Evolutionary conservation across 2,797 vertebrate species (phyloP).

Genomic region (Halcyon leucocephala): DNA sequence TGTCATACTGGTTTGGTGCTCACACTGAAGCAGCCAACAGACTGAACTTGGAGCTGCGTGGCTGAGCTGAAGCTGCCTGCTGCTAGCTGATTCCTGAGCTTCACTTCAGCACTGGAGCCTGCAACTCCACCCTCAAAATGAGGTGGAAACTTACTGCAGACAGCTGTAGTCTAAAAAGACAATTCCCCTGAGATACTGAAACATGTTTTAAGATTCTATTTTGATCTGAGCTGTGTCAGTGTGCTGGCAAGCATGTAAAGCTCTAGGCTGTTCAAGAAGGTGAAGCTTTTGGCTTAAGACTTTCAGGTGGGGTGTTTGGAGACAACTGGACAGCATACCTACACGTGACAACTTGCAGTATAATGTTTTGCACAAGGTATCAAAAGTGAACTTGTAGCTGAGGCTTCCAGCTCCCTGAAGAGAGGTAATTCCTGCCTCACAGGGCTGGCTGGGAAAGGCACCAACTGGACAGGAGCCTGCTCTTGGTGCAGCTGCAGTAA

Average conservation of each 20-base stretch:
- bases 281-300: background rate
- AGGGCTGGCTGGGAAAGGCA: constrained; percentile 7
- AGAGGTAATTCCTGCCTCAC: background rate
- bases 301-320: background rate
- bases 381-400: background rate
- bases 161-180: background rate
- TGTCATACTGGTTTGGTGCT: background rate
- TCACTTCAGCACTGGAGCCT: background rate
- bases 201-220: background rate
- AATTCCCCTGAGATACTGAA: background rate
- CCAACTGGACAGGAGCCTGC: constrained; percentile 2
- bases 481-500: constrained; percentile 3
- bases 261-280: background rate
- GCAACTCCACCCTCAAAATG: background rate
- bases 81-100: background rate
- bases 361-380: background rate
- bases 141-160: background rate
- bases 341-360: background rate
- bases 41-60: background rate
- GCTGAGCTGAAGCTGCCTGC: background rate
- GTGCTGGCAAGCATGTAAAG: background rate
- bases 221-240: background rate
- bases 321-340: background rate
- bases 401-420: background rate
- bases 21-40: background rate